phyloP scores from a whole-genome alignment of 2,888 invertebrate genomes.

The Melanotus villosus region DNA sequence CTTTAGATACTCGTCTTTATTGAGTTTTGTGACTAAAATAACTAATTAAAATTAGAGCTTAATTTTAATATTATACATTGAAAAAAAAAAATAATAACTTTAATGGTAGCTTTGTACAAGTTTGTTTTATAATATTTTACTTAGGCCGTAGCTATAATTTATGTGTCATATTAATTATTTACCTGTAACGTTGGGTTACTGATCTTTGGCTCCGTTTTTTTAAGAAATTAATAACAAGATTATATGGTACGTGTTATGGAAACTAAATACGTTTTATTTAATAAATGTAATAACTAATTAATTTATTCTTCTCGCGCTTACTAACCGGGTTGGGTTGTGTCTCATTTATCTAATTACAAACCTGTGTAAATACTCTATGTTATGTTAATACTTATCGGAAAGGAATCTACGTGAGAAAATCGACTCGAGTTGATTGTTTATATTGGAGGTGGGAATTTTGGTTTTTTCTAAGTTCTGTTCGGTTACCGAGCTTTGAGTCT shows the following conservation, averaged over 20 bases:
- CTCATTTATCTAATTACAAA: too few relatives aligned
- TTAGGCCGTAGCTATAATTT: conserved; percentile 41
- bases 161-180: conserved; percentile 47
- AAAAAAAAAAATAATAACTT: conserved; percentile 34
- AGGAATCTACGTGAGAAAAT: too few relatives aligned
- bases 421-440: too few relatives aligned
- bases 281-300: conserved; percentile 41
- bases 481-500: too few relatives aligned
- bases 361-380: too few relatives aligned
- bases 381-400: too few relatives aligned
- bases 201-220: conserved; percentile 18
- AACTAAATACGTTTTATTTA: conserved; percentile 37
- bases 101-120: conserved; percentile 46
- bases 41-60: conserved; percentile 3
- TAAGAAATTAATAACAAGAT: conserved; percentile 27
- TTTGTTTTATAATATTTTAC: conserved; percentile 38
- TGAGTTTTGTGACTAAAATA: conserved; percentile 36
- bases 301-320: conserved; percentile 35
- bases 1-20: conserved; percentile 2
- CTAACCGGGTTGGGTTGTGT: conserved; percentile 10
- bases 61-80: conserved; percentile 7
- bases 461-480: too few relatives aligned
- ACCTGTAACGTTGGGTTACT: conserved; percentile 26
- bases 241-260: conserved; percentile 32
- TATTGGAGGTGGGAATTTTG: too few relatives aligned